Percentiles rank a stretch among this genome's conserved stretches.
These are phyloP conservation scores for Danaus chrysippus DNA, from an alignment of 2,888 invertebrate species.

Conservation along the genomic window DNA sequence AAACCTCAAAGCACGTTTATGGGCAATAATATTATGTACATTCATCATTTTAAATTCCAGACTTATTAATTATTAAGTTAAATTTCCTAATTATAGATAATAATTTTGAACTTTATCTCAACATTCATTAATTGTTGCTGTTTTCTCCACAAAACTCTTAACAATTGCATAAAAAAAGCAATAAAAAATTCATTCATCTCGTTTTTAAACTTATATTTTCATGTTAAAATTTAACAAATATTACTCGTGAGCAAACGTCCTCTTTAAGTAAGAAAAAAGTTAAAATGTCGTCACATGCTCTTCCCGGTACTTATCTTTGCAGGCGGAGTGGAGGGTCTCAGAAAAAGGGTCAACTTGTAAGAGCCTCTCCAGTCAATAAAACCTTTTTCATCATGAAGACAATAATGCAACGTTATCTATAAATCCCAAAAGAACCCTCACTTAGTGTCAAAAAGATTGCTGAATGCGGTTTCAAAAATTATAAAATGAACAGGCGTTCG, in stretches of 20 bases:
- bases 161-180: too few species aligned
- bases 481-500: neutral
- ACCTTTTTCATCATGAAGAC: conserved; percentile 34
- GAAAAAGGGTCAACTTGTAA: conserved; percentile 41
- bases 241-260: neutral
- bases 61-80: too few species aligned
- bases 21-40: too few species aligned
- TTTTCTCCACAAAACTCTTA: too few species aligned
- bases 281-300: conserved; percentile 19
- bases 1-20: too few species aligned
- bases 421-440: conserved; percentile 29
- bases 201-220: too few species aligned
- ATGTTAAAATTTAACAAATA: conserved; percentile 32
- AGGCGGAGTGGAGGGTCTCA: conserved; percentile 36
- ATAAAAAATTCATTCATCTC: too few species aligned
- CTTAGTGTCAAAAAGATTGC: conserved; percentile 23
- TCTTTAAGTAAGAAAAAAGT: neutral
- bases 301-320: conserved; percentile 39
- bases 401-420: conserved; percentile 39
- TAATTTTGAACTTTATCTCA: too few species aligned
- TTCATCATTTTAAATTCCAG: too few species aligned
- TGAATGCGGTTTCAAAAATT: neutral
- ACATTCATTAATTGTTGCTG: too few species aligned
- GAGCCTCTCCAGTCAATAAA: conserved; percentile 39
- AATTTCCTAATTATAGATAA: too few species aligned